Evolutionary conservation across 2,113 vertebrate species (phyloP), one percentile per base, ranked within the genome.

Genomic region (Corythornis cristatus): DNA sequence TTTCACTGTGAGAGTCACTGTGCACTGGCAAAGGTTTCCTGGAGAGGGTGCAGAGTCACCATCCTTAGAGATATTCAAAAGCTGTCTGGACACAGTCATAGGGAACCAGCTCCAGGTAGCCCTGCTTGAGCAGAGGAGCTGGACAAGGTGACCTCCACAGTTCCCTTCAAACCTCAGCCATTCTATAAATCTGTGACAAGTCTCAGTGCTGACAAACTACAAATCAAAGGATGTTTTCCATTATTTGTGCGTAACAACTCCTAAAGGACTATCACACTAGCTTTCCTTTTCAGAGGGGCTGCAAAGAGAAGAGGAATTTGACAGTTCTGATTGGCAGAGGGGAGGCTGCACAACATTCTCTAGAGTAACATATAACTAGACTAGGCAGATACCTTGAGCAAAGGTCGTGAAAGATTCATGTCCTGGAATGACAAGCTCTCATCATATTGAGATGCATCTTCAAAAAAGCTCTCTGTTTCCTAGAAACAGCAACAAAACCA

Each of bases 331-430:
- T 7, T 29, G 65, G 29, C 20, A 5, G 28, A 60, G 33, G 5
- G 9, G 23, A 81, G 23, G 15, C 48, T 51, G 35, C 40, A 80
- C 16, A 79, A 35, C 4, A 17, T 15, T 81, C 15, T 51, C 73
- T 21, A 66, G 17, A 62, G 5, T 15, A 48, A 54, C 3, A 15
- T 5, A 22, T 53, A 73, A 86, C 37, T 15, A 15, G 74, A 71
- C 37, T 28, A 65, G 15, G 8, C 29, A 71, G 71, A 35, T 97
- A 99, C 99, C 99, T 99, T 99, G 51, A 99, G 96, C 68, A 99
- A 98, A 18, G 99, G 99, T 64, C 99, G 97, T 83, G 99, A 99
- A 64, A 99, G 98, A 97, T 99, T 99, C 99, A 99, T 99, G 86
- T 99, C 98, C 67, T 98, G 98, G 73, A 99, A 99, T 3, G 97